These are phyloP conservation scores for Pyrgus malvae DNA, from an alignment of 2,888 invertebrate genomes.

Conservation along the genomic window DNA sequence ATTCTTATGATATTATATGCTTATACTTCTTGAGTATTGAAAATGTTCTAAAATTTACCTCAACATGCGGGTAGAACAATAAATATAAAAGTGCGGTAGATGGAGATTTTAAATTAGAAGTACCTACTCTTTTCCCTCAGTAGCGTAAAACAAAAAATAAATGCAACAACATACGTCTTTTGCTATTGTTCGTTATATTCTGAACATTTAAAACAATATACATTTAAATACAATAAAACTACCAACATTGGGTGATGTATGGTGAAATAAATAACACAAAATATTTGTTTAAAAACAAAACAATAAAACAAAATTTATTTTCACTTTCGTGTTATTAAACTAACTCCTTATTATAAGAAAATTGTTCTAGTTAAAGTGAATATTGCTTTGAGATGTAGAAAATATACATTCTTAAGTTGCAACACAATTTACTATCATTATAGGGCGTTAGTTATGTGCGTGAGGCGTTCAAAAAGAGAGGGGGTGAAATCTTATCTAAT, in stretches of 20 bases:
- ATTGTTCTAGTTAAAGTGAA: constrained; percentile 17
- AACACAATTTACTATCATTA: not conserved
- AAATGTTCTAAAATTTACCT: too few relatives aligned
- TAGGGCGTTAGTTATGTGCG: too few relatives aligned
- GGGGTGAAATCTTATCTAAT: too few relatives aligned
- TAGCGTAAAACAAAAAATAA: not conserved
- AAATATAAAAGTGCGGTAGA: too few relatives aligned
- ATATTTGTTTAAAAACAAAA: constrained; percentile 22
- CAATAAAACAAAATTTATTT: constrained; percentile 26
- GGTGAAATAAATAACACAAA: constrained; percentile 12
- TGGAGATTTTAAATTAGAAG: too few relatives aligned
- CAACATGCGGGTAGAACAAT: too few relatives aligned
- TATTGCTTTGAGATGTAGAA: not conserved
- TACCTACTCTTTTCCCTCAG: too few relatives aligned
- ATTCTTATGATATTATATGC: too few relatives aligned
- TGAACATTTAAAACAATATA: constrained; percentile 24
- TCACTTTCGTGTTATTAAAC: constrained; percentile 22
- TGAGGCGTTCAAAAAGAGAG: too few relatives aligned
- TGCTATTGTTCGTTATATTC: constrained; percentile 17
- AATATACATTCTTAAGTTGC: constrained; percentile 2
- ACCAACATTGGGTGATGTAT: constrained; percentile 9
- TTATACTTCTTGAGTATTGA: too few relatives aligned
- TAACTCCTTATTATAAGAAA: constrained; percentile 3
- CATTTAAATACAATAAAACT: constrained; percentile 25
- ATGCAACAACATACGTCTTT: constrained; percentile 17